Conservation (phyloP, 2,797 vertebrate species). For the Centroberyx gerrardi region DNA sequence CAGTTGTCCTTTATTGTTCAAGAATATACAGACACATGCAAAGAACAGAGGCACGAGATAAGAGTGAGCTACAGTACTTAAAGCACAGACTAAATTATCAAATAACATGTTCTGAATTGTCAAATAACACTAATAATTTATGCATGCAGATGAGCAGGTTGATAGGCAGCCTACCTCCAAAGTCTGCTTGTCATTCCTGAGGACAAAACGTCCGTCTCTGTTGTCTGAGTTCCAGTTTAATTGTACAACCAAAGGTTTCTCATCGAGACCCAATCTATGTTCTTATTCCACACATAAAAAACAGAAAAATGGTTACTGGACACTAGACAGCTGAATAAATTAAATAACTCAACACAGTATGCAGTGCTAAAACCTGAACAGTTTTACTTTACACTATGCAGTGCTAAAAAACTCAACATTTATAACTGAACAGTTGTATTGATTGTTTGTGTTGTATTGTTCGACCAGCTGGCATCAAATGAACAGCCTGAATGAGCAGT, state of each 20-base stretch:
- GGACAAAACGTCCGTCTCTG: slow-evolving; percentile 91
- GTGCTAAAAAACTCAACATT: background rate
- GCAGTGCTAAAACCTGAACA: background rate
- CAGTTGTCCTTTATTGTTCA: slow-evolving; percentile 63
- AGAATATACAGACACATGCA: background rate
- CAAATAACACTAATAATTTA: background rate
- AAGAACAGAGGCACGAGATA: background rate
- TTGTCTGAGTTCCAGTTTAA: slow-evolving; percentile 93
- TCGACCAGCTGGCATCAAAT: too few species aligned
- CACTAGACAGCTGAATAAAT: background rate
- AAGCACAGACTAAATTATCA: background rate
- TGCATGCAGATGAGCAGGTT: background rate
- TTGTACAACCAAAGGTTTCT: slow-evolving; percentile 93
- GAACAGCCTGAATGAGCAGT: too few species aligned
- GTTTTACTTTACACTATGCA: background rate
- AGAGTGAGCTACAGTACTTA: background rate
- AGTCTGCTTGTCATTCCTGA: slow-evolving; percentile 89
- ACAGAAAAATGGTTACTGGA: background rate
- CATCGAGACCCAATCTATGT: slow-evolving; percentile 90
- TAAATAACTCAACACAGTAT: background rate
- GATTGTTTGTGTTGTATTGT: too few species aligned
- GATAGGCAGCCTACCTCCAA: slow-evolving; percentile 86
- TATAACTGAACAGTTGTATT: too few species aligned
- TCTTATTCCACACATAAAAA: slow-evolving; percentile 82
- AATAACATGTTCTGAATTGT: background rate